Base-by-base conservation (phyloP, 1,140 invertebrate species). In the Dendroctonus ponderosae region DNA sequence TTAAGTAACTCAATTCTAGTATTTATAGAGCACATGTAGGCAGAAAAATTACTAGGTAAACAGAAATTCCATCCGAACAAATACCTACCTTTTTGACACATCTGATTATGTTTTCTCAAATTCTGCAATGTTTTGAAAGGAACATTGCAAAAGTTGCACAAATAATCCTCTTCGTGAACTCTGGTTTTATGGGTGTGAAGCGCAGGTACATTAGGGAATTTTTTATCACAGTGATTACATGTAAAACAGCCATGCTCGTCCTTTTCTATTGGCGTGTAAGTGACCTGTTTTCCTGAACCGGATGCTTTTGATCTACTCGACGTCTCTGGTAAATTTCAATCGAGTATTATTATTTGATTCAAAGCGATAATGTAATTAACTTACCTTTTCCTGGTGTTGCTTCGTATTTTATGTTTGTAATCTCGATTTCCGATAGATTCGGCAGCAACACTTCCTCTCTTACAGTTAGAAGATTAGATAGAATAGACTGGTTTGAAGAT, bases 111-210 rank as follows among this genome's bases (percentile, higher is more conserved):
- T 49, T 68, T 70, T 38, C 72, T 64, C 41, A 73, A 63, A 46
- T 48, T 59, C 40, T 69, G 69, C 41, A 73, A 66, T 12, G 66
- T 70, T 26, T 61, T 66, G 38, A 71, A 73, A 8, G 65, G 42
- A 37, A 59, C 44, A 56, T 69, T 69, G 49, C 72, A 73, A 64
- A 73, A 73, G 52, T 73, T 73, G 43, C 72, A 73, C 9, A 73
- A 42, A 65, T 70, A 73, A 54, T 70, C 69, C 39, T 70, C 69
- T 44, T 53, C 62, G 42, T 72, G 71, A 5, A 61, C 52, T 39
- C 50, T 54, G 11, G 62, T 68, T 51, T 72, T 70, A 40, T 72
- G 71, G 0, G 37, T 62, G n/a, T 68, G 56, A 26, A 72, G 39
- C 2, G 66, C 41, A 9, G 54, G 58, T 14, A 65, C 53, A 44